These are phyloP conservation scores for Deilephila porcellus DNA, from an alignment of 2,888 invertebrate species.

Conservation along the genomic window DNA sequence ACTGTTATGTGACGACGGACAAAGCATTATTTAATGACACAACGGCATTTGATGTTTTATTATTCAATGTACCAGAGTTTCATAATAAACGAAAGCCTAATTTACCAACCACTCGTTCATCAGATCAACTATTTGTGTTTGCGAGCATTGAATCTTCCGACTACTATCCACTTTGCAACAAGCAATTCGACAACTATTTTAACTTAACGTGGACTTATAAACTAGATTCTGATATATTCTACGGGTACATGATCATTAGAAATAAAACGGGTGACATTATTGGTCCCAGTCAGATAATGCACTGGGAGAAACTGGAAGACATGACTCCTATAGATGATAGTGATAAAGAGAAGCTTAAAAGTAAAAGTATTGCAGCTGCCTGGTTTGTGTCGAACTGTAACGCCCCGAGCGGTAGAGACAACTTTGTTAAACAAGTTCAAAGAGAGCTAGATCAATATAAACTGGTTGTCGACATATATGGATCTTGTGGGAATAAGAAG, in stretches of 20 bases:
- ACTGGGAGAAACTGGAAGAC: conserved; percentile 51
- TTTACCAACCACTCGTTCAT: conserved; percentile 44
- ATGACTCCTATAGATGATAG: conserved; percentile 52
- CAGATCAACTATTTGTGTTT: conserved; percentile 54
- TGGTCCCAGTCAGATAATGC: conserved; percentile 55
- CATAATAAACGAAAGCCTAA: conserved; percentile 26
- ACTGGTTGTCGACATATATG: conserved; percentile 58
- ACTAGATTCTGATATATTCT: conserved; percentile 56
- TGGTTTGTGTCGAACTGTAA: conserved; percentile 67
- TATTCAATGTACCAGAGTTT: conserved; percentile 52
- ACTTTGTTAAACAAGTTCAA: conserved; percentile 47
- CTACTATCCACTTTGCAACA: conserved; percentile 53
- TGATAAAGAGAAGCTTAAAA: conserved; percentile 48
- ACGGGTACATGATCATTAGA: conserved; percentile 55
- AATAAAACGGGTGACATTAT: conserved; percentile 47
- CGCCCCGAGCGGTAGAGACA: conserved; percentile 48
- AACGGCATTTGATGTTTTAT: conserved; percentile 53
- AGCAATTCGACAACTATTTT: conserved; percentile 53
- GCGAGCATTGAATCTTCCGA: conserved; percentile 56
- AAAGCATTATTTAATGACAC: conserved; percentile 40
- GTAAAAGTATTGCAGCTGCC: conserved; percentile 59
- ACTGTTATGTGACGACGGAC: conserved; percentile 55
- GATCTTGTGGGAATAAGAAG: conserved; percentile 53
- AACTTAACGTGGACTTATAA: conserved; percentile 68
- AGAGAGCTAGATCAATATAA: conserved; percentile 46